These are phyloP conservation scores for Clarias fuscus DNA, from an alignment of 2,797 vertebrate genomes.

Conservation along the genomic window DNA sequence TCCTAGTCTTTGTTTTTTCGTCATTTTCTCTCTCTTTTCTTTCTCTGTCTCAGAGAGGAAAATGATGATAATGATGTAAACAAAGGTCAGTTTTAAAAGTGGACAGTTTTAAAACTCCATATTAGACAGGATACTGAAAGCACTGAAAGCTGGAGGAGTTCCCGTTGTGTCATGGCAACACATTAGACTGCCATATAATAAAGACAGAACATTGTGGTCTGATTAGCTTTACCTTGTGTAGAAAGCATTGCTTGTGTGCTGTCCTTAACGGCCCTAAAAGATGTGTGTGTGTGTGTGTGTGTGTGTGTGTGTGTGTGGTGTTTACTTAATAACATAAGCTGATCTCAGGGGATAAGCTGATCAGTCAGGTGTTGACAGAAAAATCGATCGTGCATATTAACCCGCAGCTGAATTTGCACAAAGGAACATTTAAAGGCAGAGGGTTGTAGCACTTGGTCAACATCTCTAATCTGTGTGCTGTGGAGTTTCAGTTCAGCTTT, in stretches of 20 bases:
- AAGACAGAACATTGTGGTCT: conserved; percentile 4
- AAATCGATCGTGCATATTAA: not conserved
- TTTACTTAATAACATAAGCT: conserved; percentile 10
- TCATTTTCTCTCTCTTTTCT: not conserved
- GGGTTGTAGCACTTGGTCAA: not conserved
- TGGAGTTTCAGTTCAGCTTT: not conserved
- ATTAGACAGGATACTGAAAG: conserved; percentile 9
- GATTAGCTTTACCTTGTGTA: conserved; percentile 3
- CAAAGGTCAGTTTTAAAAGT: conserved; percentile 2
- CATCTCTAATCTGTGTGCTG: not conserved
- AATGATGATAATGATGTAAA: conserved; percentile 16
- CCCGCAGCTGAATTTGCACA: not conserved
- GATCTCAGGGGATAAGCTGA: conserved; percentile 22
- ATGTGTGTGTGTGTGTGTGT: not conserved
- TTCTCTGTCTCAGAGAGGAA: not conserved
- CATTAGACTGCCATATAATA: conserved; percentile 24
- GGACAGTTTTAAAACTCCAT: conserved; percentile 1
- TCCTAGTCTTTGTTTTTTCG: not conserved
- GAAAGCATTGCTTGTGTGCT: not conserved
- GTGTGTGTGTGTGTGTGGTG: not conserved
- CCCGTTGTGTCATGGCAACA: conserved; percentile 30
- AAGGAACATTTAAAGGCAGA: not conserved
- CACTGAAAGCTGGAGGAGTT: not conserved
- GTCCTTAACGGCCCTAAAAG: not conserved
- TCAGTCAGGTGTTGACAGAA: not conserved